These are phyloP conservation scores for Pterostichus niger DNA, from an alignment of 2,888 invertebrate species.

Conservation along the genomic window DNA sequence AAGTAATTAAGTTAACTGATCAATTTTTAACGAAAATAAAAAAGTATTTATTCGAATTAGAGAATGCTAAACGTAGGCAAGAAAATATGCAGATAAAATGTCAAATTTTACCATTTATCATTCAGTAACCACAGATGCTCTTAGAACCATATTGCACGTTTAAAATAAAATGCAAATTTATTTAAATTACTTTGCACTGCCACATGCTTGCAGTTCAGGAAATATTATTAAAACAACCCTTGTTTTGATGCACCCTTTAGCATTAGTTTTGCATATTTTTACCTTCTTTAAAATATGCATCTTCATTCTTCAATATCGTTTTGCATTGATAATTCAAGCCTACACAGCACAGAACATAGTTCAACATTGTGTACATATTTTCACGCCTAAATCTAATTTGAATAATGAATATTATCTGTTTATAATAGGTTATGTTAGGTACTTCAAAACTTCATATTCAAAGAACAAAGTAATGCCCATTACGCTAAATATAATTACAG, in stretches of 20 bases:
- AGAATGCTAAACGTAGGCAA: not conserved
- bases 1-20: conserved; percentile 30
- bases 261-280: conserved; percentile 53
- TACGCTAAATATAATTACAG: conserved; percentile 25
- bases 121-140: conserved; percentile 26
- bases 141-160: conserved; percentile 38
- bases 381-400: conserved; percentile 36
- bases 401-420: conserved; percentile 36
- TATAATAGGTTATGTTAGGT: not conserved
- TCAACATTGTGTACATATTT: conserved; percentile 32
- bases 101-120: conserved; percentile 35
- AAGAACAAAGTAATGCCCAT: not conserved
- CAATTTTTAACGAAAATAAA: conserved; percentile 18
- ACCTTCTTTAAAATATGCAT: conserved; percentile 21
- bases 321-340: conserved; percentile 13
- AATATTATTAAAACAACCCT: conserved; percentile 48
- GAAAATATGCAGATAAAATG: conserved; percentile 22
- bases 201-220: conserved; percentile 32
- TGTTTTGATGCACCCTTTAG: conserved; percentile 56
- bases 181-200: conserved; percentile 38
- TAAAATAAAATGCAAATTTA: conserved; percentile 52
- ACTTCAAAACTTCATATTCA: not conserved
- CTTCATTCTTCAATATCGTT: conserved; percentile 18
- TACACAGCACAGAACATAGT: conserved; percentile 8
- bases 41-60: not conserved